A percentile compares a stretch with the other conserved stretches of the same genome.
phyloP scores from a whole-genome alignment of 2,113 vertebrate genomes.

The Gopherus evgoodei region DNA sequence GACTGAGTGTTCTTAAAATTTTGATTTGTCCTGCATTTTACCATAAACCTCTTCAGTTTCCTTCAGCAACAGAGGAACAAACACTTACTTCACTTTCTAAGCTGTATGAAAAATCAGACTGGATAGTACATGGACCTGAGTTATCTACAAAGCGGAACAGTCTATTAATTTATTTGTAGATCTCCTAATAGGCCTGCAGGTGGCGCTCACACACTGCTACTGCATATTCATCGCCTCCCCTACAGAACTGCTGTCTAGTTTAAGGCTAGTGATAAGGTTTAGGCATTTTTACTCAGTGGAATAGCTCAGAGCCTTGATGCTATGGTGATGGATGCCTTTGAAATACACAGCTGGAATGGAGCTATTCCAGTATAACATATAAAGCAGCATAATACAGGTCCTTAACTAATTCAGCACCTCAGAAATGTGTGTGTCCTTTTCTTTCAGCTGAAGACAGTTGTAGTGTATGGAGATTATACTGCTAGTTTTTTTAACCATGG shows the following conservation, averaged over 20 bases:
- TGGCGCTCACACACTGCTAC: slow-evolving; percentile 7
- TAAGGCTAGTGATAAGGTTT: background rate
- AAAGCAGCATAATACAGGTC: background rate
- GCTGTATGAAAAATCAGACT: background rate
- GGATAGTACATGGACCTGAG: background rate
- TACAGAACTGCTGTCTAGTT: background rate
- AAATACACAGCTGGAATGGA: background rate
- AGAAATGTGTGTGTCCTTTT: background rate
- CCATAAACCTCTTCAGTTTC: background rate
- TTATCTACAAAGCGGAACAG: background rate
- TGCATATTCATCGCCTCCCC: background rate
- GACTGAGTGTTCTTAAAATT: background rate
- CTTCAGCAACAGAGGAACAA: background rate
- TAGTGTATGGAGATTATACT: background rate
- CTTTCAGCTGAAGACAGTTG: background rate
- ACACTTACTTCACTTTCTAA: background rate
- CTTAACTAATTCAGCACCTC: background rate
- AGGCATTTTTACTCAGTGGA: background rate
- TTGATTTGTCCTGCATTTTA: background rate
- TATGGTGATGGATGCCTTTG: too few relatives aligned
- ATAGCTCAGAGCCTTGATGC: background rate
- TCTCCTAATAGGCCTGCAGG: slow-evolving; percentile 11
- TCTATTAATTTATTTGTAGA: background rate
- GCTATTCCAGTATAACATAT: background rate
- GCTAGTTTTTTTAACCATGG: background rate